Evolutionary conservation across 2,113 vertebrate species (phyloP), one percentile per base, ranked within the genome.

Genomic region (Reinhardtius hippoglossoides): DNA sequence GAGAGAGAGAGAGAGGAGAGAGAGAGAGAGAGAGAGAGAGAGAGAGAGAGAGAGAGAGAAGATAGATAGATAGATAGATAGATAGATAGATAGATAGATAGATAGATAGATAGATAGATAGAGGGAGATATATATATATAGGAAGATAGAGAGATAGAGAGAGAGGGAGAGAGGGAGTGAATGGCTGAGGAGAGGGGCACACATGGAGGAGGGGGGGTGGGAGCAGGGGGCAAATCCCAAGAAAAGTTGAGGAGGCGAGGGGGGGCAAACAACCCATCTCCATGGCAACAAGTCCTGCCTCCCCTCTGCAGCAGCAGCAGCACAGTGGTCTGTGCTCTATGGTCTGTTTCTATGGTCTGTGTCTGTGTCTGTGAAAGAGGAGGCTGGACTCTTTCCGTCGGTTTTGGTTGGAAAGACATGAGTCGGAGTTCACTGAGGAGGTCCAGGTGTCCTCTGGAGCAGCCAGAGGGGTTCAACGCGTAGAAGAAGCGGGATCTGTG

Each of bases 211-310:
- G 4, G 46, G 6, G 56, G 92, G 86, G 88, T 87, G 89, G 92
- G 91, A 87, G 44, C 5, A 9, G 27, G 66, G 79, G 77, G 74
- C 76, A 86, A 88, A 76, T 80, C 86, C 56, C 12, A 18, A 74
- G 75, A 70, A 87, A 80, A 87, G 50, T 54, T 57, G 50, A 54
- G 6, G 50, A 50, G 46, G 46, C 46, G 46, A 50, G 87, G 88
- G 89, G 89, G 93, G 91, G 88, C 90, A 94, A 94, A 92, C 90
- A 92, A 88, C 77, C 74, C 80, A 89, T 94, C 64, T 72, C 93
- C 88, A 90, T 87, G 88, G 92, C 42, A 86, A 95, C 92, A 92
- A 89, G 93, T 90, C 89, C 94, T 88, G 93, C 94, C 94, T 92
- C 78, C 90, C 71, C 82, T 80, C 12, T 13, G 54, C 23, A 24